Evolutionary conservation across 2,113 vertebrate genomes (phyloP).

Genomic region (Otis tarda): DNA sequence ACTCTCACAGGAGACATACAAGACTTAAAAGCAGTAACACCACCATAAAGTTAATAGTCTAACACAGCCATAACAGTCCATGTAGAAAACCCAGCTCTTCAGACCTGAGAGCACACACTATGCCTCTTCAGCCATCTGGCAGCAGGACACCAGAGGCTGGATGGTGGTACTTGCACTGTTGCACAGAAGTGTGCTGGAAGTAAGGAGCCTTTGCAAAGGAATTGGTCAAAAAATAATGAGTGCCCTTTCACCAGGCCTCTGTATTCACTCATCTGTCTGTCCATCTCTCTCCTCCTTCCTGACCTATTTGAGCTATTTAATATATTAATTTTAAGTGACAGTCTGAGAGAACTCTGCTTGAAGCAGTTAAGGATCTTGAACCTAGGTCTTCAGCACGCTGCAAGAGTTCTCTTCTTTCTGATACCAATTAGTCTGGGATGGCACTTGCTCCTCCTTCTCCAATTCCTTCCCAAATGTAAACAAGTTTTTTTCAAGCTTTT

Average conservation of each 20-base stretch:
- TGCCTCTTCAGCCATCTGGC: background rate
- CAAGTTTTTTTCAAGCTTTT: background rate
- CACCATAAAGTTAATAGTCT: background rate
- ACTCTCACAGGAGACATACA: background rate
- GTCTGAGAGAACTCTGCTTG: background rate
- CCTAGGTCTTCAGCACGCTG: background rate
- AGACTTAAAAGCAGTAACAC: background rate
- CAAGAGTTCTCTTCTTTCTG: background rate
- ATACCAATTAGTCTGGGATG: background rate
- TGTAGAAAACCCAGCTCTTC: background rate
- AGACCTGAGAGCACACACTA: too few species aligned
- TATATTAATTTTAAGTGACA: background rate
- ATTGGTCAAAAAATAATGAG: background rate
- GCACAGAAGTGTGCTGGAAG: background rate
- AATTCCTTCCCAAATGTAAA: background rate
- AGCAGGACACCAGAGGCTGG: background rate
- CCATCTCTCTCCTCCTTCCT: background rate
- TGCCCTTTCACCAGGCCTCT: background rate
- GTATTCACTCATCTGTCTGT: background rate
- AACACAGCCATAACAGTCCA: background rate
- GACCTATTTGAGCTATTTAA: background rate
- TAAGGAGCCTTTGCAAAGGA: background rate
- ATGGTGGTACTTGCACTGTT: background rate
- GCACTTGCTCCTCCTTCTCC: background rate
- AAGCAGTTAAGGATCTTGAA: background rate